Evolutionary conservation across 2,113 vertebrate species (phyloP).

Genomic region (Fregata magnificens): DNA sequence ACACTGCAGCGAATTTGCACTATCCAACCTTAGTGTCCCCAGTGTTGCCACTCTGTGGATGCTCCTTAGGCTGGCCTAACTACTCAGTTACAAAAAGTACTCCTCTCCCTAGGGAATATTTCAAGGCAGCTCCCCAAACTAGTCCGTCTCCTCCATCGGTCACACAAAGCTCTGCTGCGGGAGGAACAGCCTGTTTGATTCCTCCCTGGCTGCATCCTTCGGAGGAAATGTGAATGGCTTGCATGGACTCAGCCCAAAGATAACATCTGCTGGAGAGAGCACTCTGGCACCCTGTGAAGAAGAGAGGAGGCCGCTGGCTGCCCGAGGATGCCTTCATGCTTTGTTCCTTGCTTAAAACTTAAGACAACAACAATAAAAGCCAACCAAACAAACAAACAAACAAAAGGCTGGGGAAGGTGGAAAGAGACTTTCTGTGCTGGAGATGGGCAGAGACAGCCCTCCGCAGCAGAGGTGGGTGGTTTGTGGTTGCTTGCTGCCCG

Average conservation of each 20-base stretch:
- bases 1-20: not conserved
- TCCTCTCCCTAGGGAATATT: not conserved
- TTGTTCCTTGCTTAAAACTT: not conserved
- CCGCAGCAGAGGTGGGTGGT: not conserved
- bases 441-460: not conserved
- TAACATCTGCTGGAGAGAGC: not conserved
- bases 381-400: not conserved
- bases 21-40: not conserved
- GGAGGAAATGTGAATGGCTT: not conserved
- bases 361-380: not conserved
- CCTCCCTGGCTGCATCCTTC: not conserved
- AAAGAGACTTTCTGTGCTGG: not conserved
- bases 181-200: not conserved
- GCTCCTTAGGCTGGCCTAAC: not conserved
- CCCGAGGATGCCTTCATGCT: not conserved
- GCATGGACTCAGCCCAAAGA: not conserved
- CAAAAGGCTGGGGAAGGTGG: not conserved
- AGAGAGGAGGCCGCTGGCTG: not conserved
- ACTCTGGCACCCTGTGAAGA: not conserved
- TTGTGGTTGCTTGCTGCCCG: not conserved
- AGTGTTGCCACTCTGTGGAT: not conserved
- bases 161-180: not conserved
- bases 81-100: not conserved
- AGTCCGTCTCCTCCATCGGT: not conserved
- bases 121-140: not conserved